phyloP scores from a whole-genome alignment of 2,797 vertebrate species.

The Smutsia temminckii region DNA sequence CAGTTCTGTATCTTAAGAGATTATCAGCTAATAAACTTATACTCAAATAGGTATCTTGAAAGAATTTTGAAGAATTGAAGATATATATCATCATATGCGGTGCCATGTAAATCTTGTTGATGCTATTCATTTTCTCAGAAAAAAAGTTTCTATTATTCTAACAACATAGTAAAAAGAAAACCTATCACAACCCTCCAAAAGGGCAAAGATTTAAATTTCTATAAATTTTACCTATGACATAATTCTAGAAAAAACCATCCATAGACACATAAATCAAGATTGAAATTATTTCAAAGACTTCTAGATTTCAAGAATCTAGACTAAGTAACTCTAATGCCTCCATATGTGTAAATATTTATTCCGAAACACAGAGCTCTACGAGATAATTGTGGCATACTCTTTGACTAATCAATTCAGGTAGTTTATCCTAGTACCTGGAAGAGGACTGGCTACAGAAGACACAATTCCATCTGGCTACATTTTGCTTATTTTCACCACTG shows the following conservation, averaged over 20 bases:
- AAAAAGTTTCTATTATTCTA: background rate
- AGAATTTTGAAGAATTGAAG: background rate
- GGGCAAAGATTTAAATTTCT: background rate
- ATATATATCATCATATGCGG: background rate
- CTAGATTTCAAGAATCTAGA: background rate
- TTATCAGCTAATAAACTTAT: background rate
- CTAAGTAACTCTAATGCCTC: background rate
- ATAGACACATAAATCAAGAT: background rate
- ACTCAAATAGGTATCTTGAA: background rate
- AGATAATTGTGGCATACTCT: background rate
- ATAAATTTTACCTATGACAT: background rate
- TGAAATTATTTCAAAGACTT: background rate
- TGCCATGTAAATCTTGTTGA: background rate
- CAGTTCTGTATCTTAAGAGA: background rate
- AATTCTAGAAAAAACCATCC: background rate
- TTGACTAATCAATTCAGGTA: background rate
- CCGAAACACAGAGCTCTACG: background rate
- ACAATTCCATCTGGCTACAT: background rate
- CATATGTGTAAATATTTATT: background rate
- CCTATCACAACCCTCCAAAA: background rate
- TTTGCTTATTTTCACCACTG: background rate
- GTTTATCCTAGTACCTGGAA: background rate
- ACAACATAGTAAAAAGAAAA: background rate
- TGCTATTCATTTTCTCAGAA: background rate
- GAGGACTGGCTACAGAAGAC: background rate